A percentile compares a stretch with the other conserved stretches of the same genome.
phyloP scores from a whole-genome alignment of 2,113 vertebrate genomes.

The Clarias gariepinus region DNA sequence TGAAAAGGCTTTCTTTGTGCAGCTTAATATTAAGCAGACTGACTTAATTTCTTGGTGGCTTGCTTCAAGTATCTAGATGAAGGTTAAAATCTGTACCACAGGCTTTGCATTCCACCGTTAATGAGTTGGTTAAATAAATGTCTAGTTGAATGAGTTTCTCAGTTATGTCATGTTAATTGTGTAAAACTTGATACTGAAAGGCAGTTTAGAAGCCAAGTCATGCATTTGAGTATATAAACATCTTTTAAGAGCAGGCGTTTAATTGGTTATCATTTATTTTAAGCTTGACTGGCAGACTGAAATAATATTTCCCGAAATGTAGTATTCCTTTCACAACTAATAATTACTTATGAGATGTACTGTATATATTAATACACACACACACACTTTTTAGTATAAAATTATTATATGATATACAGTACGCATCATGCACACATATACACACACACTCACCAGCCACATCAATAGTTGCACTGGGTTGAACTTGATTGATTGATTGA shows the following conservation, averaged over 20 bases:
- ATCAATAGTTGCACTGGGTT: too few relatives aligned
- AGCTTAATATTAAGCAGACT: constrained; percentile 8
- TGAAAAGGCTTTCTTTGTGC: constrained; percentile 37
- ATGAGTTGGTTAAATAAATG: neutral
- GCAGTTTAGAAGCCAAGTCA: neutral
- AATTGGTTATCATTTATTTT: constrained; percentile 27
- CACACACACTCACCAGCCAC: too few relatives aligned
- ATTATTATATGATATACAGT: too few relatives aligned
- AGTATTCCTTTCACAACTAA: neutral
- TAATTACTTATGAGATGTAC: too few relatives aligned
- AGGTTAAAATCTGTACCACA: constrained; percentile 6
- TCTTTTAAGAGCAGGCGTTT: constrained; percentile 33
- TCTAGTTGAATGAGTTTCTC: neutral
- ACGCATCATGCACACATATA: too few relatives aligned
- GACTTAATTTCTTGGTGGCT: constrained; percentile 10
- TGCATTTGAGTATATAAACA: constrained; percentile 41
- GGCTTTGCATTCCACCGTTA: neutral
- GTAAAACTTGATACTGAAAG: neutral
- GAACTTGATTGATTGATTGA: too few relatives aligned
- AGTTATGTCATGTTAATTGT: neutral
- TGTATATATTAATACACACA: too few relatives aligned
- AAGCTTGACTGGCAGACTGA: constrained; percentile 37
- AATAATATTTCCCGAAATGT: neutral
- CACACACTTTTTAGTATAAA: too few relatives aligned
- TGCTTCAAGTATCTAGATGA: constrained; percentile 1